Percentiles rank a stretch among this genome's conserved stretches.
phyloP scores from a whole-genome alignment of 2,113 vertebrate species.

The Notechis scutatus region DNA sequence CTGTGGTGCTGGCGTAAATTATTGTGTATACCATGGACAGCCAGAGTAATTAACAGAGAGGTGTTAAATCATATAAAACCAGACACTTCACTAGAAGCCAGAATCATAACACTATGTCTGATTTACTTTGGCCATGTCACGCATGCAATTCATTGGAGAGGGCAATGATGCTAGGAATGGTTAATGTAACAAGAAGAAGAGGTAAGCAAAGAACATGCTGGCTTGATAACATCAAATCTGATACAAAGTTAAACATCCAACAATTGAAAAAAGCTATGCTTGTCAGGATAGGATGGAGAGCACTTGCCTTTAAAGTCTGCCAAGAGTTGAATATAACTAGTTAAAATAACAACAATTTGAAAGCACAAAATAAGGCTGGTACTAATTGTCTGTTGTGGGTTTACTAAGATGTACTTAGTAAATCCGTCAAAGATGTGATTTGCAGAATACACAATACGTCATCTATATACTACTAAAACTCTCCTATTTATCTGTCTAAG shows the following conservation, averaged over 20 bases:
- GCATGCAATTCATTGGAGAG: background rate
- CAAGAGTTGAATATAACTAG: background rate
- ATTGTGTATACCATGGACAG: background rate
- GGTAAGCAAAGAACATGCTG: background rate
- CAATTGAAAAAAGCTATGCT: background rate
- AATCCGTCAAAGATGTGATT: background rate
- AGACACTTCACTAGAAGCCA: background rate
- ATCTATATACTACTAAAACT: no score
- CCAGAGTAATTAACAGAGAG: background rate
- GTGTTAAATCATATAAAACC: background rate
- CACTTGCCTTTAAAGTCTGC: background rate
- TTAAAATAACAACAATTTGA: background rate
- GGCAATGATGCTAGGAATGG: background rate
- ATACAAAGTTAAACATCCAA: background rate
- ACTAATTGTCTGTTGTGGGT: background rate
- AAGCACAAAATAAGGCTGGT: background rate
- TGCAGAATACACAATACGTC: background rate
- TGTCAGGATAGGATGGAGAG: background rate
- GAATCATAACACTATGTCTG: background rate
- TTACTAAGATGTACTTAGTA: background rate
- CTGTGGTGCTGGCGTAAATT: background rate
- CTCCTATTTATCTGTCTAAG: background rate
- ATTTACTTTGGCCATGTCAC: background rate
- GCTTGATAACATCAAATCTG: background rate
- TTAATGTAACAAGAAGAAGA: background rate